Conservation (phyloP, 2,797 vertebrate species). For the Notolepis coatsorum region DNA sequence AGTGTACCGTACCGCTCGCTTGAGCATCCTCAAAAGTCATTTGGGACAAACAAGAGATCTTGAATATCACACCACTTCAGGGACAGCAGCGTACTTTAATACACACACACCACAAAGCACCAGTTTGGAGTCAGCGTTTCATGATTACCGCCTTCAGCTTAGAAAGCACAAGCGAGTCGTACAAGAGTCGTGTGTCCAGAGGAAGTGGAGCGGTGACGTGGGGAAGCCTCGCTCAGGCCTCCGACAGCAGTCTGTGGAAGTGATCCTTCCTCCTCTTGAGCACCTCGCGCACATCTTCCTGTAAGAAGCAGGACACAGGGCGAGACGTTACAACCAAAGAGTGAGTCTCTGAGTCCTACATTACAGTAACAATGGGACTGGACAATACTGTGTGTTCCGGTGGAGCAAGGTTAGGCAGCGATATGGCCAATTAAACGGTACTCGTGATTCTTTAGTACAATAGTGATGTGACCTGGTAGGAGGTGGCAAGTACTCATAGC, state of each 20-base stretch:
- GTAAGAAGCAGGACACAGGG: conserved; percentile 43
- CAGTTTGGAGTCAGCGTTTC: conserved; percentile 7
- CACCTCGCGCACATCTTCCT: conserved; percentile 83
- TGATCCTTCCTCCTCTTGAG: conserved; percentile 81
- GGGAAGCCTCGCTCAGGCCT: conserved; percentile 64
- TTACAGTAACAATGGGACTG: no score
- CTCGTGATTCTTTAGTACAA: no score
- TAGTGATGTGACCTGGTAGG: no score
- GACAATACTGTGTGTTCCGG: no score
- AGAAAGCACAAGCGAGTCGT: conserved; percentile 42
- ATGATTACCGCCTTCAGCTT: conserved; percentile 38
- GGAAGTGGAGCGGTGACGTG: neutral
- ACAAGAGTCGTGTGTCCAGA: conserved; percentile 24
- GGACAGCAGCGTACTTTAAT: neutral
- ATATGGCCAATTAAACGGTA: no score
- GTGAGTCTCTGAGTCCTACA: no score
- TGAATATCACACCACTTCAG: neutral
- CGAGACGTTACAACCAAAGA: no score
- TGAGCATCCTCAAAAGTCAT: conserved; percentile 29
- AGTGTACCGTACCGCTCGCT: conserved; percentile 24
- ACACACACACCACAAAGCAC: neutral
- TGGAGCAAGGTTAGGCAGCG: no score
- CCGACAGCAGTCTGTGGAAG: conserved; percentile 68
- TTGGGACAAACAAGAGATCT: neutral
- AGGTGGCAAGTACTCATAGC: no score